These are phyloP conservation scores for Synanthedon tipuliformis DNA, from an alignment of 2,888 invertebrate genomes.

Conservation along the genomic window DNA sequence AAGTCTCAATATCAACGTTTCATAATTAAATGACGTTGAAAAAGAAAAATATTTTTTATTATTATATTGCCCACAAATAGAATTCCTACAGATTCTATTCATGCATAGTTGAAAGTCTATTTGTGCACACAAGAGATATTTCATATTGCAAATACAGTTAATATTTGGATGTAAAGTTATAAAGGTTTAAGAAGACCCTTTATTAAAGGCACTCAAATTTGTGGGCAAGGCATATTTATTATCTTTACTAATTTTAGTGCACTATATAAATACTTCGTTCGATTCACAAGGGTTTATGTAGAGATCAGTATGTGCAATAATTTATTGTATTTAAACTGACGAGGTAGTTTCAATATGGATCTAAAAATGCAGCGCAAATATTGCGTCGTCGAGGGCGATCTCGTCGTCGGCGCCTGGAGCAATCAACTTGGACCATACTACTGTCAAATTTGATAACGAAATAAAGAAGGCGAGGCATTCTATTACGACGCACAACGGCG, in stretches of 20 bases:
- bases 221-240: background rate
- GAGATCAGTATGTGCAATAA: background rate
- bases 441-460: conserved; percentile 77
- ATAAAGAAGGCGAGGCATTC: conserved; percentile 65
- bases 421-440: conserved; percentile 79
- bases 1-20: too few relatives aligned
- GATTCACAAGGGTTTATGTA: background rate
- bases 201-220: too few relatives aligned
- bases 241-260: background rate
- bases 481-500: conserved; percentile 49
- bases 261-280: background rate
- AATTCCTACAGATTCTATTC: too few relatives aligned
- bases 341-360: background rate
- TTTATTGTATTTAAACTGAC: background rate
- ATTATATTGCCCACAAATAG: too few relatives aligned
- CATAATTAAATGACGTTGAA: too few relatives aligned
- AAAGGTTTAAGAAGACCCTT: too few relatives aligned
- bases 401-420: conserved; percentile 90
- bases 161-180: too few relatives aligned
- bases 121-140: too few relatives aligned
- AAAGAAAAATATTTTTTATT: too few relatives aligned
- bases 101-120: too few relatives aligned
- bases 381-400: conserved; percentile 78
- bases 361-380: conserved; percentile 63
- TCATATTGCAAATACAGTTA: too few relatives aligned